Base-by-base conservation (phyloP, 2,113 vertebrate genomes). In the Paratilapia polleni region DNA sequence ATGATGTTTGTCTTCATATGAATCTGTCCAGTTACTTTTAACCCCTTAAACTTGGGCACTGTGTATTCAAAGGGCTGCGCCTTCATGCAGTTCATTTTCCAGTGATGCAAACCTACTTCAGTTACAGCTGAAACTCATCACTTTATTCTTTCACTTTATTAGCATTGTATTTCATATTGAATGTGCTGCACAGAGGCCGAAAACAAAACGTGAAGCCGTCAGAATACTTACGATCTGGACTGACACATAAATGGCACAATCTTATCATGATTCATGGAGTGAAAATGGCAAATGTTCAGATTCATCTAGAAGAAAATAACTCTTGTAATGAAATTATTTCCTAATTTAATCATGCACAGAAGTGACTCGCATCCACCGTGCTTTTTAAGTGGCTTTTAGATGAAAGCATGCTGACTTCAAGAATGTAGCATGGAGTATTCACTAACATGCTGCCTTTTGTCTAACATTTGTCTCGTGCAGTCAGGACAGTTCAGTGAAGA, bases 401-500 rank as follows among this genome's bases (percentile, higher is more conserved):
- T 58, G 17, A 62, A 64, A 64, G 1, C 6, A 11, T 9, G 11
- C 3, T n/a, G 34, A 24, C 52, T 26, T 52, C 7, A 36, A 38
- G 10, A 81, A 19, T 13, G 24, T n/a, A 36, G 17, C 54, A 36
- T 14, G 31, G 11, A 5, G 22, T 20, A 0, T 54, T 78, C 19
- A 34, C 26, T 77, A 74, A 83, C 0, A 11, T 41, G 6, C n/a
- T 6, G 1, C 12, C 10, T n/a, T 74, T 77, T 87, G 17, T 82
- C 62, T 52, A 75, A 0, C 1, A 1, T 88, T 76, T 85, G 41
- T 93, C 54, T 61, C 4, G 2, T 70, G 38, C 87, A 97, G 96
- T 97, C 97, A 20, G 96, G 97, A 20, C 95, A 97, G 87, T 97
- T 97, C 93, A 96, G 94, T 75, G 97, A 98, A 95, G 97, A 98